Base-by-base conservation (phyloP, 2,888 invertebrate genomes). In the Megamerina dolium region DNA sequence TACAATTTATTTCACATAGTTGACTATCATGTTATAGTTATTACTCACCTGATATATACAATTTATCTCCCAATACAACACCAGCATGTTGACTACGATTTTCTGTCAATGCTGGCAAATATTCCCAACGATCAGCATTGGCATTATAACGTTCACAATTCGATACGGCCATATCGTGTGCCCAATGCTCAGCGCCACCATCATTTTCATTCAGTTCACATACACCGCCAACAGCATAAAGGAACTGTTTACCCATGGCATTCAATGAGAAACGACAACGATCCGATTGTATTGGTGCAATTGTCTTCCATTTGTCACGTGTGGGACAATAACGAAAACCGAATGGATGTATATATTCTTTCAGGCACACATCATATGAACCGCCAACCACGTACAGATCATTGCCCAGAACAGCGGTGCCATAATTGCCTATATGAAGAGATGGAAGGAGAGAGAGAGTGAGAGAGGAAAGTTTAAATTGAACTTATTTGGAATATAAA, bases 371-470 rank as follows among this genome's bases (percentile, higher is more conserved):
- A 64, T 83, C 82, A 58, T 82, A 84, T 53, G 83, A 83, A 1
- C 84, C 85, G 12, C 84, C 85, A 12, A 83, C 77, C 4, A 84
- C 77, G 57, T 79, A 85, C 12, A 85, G 70, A 55, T 81, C 77
- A 59, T 85, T 85, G 48, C 80, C 77, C 9, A 81, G 68, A 1
- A 83, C 82, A 6, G 81, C 78, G 6, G 81, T 78, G 2, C 84
- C 84, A 65, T 81, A 84, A 62, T 83, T 83, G 47, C 66, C 64
- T 65, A 30, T 23, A 10, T 23, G n/a, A n/a, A n/a, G n/a, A n/a
- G n/a, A n/a, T n/a, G n/a, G n/a, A n/a, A n/a, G n/a, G n/a, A n/a
- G n/a, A n/a, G n/a, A n/a, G n/a, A n/a, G n/a, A n/a, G n/a, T n/a
- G n/a, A n/a, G n/a, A n/a, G n/a, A n/a, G n/a, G n/a, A n/a, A n/a